phyloP scores from a whole-genome alignment of 2,888 invertebrate genomes.

The Cantharis nigra region DNA sequence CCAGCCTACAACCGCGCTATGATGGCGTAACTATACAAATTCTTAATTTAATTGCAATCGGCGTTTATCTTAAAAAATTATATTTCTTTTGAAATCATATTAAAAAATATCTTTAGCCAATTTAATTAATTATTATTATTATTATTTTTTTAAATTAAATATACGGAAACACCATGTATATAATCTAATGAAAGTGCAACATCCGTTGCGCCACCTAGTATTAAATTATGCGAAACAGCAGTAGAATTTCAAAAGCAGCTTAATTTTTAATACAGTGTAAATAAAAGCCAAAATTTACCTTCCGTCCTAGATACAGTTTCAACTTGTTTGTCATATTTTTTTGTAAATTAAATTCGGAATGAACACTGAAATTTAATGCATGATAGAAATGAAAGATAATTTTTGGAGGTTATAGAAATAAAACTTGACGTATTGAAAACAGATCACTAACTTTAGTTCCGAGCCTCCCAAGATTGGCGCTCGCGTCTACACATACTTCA shows the following conservation, averaged over 20 bases:
- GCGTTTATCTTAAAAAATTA: no score
- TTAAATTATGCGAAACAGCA: not conserved
- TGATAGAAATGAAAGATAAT: not conserved
- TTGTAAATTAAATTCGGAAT: not conserved
- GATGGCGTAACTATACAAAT: no score
- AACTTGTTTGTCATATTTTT: conserved; percentile 51
- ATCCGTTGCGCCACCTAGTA: not conserved
- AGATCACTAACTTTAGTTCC: not conserved
- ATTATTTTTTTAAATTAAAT: no score
- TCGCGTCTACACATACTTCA: not conserved
- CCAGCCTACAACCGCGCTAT: no score
- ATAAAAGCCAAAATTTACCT: conserved; percentile 41
- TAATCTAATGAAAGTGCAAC: not conserved
- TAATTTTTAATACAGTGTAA: not conserved
- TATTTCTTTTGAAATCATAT: no score
- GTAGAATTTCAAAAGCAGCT: not conserved
- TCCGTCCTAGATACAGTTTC: conserved; percentile 52
- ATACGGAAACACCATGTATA: not conserved
- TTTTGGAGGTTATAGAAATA: conserved; percentile 18
- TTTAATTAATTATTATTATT: no score
- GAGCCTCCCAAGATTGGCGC: not conserved
- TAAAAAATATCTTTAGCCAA: no score
- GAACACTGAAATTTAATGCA: conserved; percentile 9
- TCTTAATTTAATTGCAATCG: no score
- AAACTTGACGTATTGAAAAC: not conserved